Evolutionary conservation across 2,113 vertebrate genomes (phyloP), one percentile per base, ranked within the genome.

Genomic region (Azemiops feae): DNA sequence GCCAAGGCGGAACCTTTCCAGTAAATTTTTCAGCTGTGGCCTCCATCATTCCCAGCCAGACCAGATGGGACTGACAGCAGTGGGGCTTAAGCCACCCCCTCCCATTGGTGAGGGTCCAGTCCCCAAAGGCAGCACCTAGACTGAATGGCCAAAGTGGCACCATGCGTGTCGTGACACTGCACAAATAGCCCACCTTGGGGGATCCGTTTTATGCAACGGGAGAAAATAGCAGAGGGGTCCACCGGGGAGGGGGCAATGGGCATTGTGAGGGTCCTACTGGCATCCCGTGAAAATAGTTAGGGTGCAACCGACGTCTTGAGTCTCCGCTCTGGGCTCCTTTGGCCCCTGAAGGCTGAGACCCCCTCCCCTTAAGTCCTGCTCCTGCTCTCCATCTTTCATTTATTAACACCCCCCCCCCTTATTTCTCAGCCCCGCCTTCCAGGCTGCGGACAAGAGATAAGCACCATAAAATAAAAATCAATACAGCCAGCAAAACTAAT

Each of bases 81-180:
- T 5, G 30, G 12, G 14, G 64, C 30, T n/a, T n/a, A n/a, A 30
- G 64, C 14, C 30, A 30, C 1, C 14, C 0, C 3, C 57, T 10
- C 30, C 4, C 12, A 34, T 5, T 69, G 30, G 23, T 5, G 30
- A 5, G 60, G 30, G 64, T 74, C 16, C 64, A 7, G n/a, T 3
- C 64, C 16, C n/a, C 64, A 7, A 74, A 74, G 16, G 16, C 14
- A 18, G 16, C 64, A 34, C 2, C n/a, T n/a, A 34, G 0, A n/a
- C 30, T 34, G 34, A 1, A 74, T 18, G n/a, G n/a, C 4, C 64
- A 74, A 14, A 34, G 5, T 34, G 30, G n/a, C 5, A n/a, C 2
- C 5, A 6, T 0, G 1, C 12, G 1, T 34, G n/a, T 74, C 4
- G 0, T 16, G 64, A 18, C n/a, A 18, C n/a, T 16, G n/a, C 14